Base-by-base conservation (phyloP, 2,113 vertebrate genomes). In the Peromyscus californicus region DNA sequence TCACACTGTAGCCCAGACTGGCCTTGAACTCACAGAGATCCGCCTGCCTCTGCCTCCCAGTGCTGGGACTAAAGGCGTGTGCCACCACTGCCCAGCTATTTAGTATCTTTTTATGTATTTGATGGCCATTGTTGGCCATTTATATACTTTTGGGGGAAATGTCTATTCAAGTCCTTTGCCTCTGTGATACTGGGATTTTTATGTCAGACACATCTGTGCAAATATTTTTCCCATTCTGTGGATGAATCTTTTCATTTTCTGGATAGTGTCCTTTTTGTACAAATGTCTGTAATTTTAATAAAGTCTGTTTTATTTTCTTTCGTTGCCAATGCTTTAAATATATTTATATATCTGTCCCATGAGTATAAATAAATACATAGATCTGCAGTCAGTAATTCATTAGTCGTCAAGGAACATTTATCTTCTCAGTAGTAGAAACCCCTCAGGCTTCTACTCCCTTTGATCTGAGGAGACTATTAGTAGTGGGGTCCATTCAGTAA, bases 321-420 rank as follows among this genome's bases (percentile, higher is more conserved):
- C 87, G 48, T 92, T 88, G 29, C 19, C n/a, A 86, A 17, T 91
- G 26, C 5, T 67, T 93, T 63, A 85, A 36, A 82, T 95, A 83
- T 69, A 76, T 76, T 67, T 48, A 42, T 36, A 15, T 85, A 78
- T 86, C 48, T 87, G 33, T 36, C 39, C 76, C 42, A 48, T 69
- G 36, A 89, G 75, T 42, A 85, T 80, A 21, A 83, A 59, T 83
- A 39, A 90, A 89, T 94, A 36, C 78, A 72, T 82, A 92, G 82
- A 54, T 95, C 26, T 96, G 36, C 88, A 96, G 82, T 33, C 85
- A 92, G 45, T 94, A 93, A 91, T 93, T 96, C 36, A 69, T 11
- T 92, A n/a, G 67, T 91, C 83, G 26, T 39, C 33, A 90, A 79
- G 26, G 83, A 93, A 90, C 59, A 51, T 84, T 93, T 96, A 11